Evolutionary conservation across 2,888 invertebrate species (phyloP), one percentile per base, ranked within the genome.

Genomic region (Parnassius smintheus): DNA sequence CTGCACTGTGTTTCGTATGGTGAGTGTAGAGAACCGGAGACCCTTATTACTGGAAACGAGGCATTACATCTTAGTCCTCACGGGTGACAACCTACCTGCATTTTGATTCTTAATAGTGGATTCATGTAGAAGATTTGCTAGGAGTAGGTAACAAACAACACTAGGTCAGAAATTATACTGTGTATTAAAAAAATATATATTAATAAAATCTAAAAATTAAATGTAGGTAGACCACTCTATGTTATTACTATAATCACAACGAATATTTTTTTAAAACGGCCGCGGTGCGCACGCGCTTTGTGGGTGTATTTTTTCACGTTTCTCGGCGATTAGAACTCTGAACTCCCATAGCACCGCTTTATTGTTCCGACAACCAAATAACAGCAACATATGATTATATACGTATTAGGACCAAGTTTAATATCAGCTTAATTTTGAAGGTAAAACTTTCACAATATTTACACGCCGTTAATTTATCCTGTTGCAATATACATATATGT

Each of bases 281-380:
- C 69, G 72, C 72, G 69, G 70, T 65, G 81, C 82, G 86, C 90
- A 86, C 87, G 88, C 86, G 88, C 82, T 75, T 69, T 74, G 82
- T 88, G 87, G 88, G 88, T 83, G 89, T 81, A 88, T 86, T 87
- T 86, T 86, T 89, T 89, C 88, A 89, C 88, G 90, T 86, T 88
- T 87, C 83, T 80, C 75, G 64, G 74, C 85, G 85, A 88, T 87
- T 88, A 87, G 85, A 78, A 81, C 81, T 78, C 78, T 76, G 76
- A 77, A 84, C 83, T 83, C 82, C 80, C 82, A 83, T 82, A 73
- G 73, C 72, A 75, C 71, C 65, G 75, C 77, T 83, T 82, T 85
- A 81, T 82, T 80, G 76, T 83, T 77, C 78, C 75, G 73, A 77
- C 73, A 59, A 65, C 62, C 65, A 61, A 60, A 66, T 68, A 66